phyloP scores from a whole-genome alignment of 2,113 vertebrate species.

The Stigmatopora nigra region DNA sequence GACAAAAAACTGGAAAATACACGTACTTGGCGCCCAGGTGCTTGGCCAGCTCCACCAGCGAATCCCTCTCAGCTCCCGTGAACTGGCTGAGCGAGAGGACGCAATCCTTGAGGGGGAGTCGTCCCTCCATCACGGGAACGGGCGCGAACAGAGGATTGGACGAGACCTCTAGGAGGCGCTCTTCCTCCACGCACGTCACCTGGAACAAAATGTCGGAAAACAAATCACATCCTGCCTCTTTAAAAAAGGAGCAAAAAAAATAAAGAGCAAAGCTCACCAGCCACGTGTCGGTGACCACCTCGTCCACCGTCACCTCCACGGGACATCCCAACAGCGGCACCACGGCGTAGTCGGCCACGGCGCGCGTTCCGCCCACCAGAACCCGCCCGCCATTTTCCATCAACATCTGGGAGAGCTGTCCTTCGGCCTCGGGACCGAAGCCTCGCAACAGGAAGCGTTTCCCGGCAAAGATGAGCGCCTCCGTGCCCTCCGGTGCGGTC shows the following conservation, averaged over 20 bases:
- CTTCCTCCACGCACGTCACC: conserved; percentile 84
- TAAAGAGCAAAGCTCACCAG: conserved; percentile 77
- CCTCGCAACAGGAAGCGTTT: conserved; percentile 83
- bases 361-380: conserved; percentile 65
- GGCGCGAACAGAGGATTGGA: conserved; percentile 87
- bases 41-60: conserved; percentile 80
- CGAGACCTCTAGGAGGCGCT: conserved; percentile 72
- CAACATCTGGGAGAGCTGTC: conserved; percentile 72
- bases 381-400: conserved; percentile 79
- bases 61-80: conserved; percentile 85
- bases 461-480: conserved; percentile 75
- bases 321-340: conserved; percentile 86
- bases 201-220: conserved; percentile 30
- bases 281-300: conserved; percentile 95
- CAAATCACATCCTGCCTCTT: neutral
- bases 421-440: conserved; percentile 77
- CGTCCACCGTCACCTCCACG: conserved; percentile 82
- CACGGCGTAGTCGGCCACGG: conserved; percentile 84
- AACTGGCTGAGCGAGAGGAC: conserved; percentile 95
- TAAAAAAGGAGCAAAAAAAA: too few species aligned
- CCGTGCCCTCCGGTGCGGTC: conserved; percentile 55
- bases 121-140: conserved; percentile 76
- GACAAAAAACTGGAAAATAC: too few species aligned
- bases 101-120: conserved; percentile 75
- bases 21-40: conserved; percentile 84